Percentiles rank a stretch among this genome's conserved stretches.
These are phyloP conservation scores for Catharus bicknelli DNA, from an alignment of 2,113 vertebrate genomes.

Conservation along the genomic window DNA sequence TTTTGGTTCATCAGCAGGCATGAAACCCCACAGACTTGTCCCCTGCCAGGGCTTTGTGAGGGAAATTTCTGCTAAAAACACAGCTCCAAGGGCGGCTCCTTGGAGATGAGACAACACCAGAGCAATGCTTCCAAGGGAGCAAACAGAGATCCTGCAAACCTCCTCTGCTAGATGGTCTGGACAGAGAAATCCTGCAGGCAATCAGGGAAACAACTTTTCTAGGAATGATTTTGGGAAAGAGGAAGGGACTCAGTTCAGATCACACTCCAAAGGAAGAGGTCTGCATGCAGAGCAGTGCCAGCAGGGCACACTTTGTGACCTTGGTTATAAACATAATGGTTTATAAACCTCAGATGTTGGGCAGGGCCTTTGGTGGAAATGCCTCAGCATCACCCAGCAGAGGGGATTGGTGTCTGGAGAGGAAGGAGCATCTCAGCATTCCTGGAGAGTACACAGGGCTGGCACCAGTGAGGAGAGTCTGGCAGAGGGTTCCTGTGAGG, in stretches of 20 bases:
- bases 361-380: neutral
- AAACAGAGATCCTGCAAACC: neutral
- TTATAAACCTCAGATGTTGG: neutral
- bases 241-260: neutral
- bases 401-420: neutral
- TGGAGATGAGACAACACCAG: neutral
- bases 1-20: neutral
- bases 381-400: neutral
- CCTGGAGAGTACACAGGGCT: neutral
- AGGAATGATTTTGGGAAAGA: neutral
- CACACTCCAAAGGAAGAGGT: neutral
- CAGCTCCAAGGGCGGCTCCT: neutral
- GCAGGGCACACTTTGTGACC: neutral
- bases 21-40: neutral
- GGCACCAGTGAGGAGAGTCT: neutral
- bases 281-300: neutral
- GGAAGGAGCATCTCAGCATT: neutral
- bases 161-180: neutral
- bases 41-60: neutral
- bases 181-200: neutral
- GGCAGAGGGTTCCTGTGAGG: constrained; percentile 26
- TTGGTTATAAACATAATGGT: too few species aligned
- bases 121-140: neutral
- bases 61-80: neutral
- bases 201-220: neutral